A percentile compares a stretch with the other conserved stretches of the same genome.
Evolutionary conservation across 2,113 vertebrate genomes (phyloP).

Genomic region (Phylloscopus trochilus): DNA sequence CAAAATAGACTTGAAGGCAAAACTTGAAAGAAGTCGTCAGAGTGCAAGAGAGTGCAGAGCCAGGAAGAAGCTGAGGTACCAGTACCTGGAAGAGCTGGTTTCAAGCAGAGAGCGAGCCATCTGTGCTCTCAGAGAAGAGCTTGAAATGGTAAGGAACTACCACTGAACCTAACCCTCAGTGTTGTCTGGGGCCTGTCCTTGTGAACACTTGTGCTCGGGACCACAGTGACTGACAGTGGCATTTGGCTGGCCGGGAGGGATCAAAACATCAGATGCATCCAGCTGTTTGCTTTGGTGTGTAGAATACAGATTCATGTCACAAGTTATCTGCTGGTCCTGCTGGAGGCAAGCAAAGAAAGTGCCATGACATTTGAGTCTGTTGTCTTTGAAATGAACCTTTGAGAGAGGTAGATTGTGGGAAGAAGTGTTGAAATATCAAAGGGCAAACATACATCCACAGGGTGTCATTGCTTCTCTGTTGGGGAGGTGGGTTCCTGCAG

Average conservation of each 20-base stretch:
- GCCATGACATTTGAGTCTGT: background rate
- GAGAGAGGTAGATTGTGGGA: background rate
- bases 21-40: constrained; percentile 94
- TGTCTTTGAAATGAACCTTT: background rate
- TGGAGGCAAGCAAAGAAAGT: background rate
- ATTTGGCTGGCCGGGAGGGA: background rate
- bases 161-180: background rate
- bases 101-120: constrained; percentile 95
- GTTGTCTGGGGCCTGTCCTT: background rate
- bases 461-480: background rate
- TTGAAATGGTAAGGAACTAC: constrained; percentile 87
- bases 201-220: background rate
- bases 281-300: background rate
- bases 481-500: background rate
- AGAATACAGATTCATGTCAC: background rate
- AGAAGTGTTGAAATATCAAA: background rate
- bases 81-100: constrained; percentile 96
- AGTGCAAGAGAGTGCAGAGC: constrained; percentile 94
- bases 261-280: constrained; percentile 17
- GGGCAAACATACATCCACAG: background rate
- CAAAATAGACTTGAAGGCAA: constrained; percentile 97
- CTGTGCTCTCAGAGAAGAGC: constrained; percentile 93
- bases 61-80: constrained; percentile 93
- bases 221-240: background rate
- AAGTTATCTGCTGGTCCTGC: background rate